Conservation (phyloP, 2,888 invertebrate genomes). For the Nephrocerus scutellatus region DNA sequence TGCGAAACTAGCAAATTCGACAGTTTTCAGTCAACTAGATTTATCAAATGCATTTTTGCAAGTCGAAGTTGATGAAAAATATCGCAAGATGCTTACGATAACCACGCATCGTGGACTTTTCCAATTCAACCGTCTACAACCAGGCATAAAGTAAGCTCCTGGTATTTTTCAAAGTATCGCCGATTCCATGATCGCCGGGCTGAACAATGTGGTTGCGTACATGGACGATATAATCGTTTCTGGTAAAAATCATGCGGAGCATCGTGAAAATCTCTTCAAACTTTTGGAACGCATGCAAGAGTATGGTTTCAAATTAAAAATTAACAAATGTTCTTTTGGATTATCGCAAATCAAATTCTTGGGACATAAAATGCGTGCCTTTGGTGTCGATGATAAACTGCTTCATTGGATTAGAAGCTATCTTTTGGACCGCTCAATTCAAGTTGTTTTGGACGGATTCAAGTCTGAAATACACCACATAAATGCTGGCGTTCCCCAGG, state of each 20-base stretch:
- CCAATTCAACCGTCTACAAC: slow-evolving; percentile 17
- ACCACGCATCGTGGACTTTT: slow-evolving; percentile 19
- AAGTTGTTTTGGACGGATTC: too few relatives aligned
- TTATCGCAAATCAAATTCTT: slow-evolving; percentile 12
- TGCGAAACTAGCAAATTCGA: slow-evolving; percentile 15
- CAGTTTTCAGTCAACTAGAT: slow-evolving; percentile 17
- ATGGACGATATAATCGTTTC: slow-evolving; percentile 22
- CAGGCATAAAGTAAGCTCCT: slow-evolving; percentile 23
- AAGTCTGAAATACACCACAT: too few relatives aligned
- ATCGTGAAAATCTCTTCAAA: slow-evolving; percentile 9
- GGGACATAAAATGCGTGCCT: too few relatives aligned
- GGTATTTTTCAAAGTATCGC: slow-evolving; percentile 21
- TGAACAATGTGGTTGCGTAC: slow-evolving; percentile 11
- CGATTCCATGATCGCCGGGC: slow-evolving; percentile 16
- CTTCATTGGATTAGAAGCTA: too few relatives aligned
- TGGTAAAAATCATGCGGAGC: slow-evolving; percentile 12
- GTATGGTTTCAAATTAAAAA: slow-evolving; percentile 14
- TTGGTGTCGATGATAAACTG: too few relatives aligned
- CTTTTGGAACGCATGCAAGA: slow-evolving; percentile 12
- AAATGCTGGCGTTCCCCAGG: too few relatives aligned
- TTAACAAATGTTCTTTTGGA: slow-evolving; percentile 19
- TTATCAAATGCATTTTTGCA: slow-evolving; percentile 24
- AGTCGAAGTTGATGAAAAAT: slow-evolving; percentile 20
- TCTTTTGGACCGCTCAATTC: too few relatives aligned
- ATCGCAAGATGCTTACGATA: slow-evolving; percentile 18